phyloP scores from a whole-genome alignment of 1,140 invertebrate genomes.

The Holotrichia oblita region DNA sequence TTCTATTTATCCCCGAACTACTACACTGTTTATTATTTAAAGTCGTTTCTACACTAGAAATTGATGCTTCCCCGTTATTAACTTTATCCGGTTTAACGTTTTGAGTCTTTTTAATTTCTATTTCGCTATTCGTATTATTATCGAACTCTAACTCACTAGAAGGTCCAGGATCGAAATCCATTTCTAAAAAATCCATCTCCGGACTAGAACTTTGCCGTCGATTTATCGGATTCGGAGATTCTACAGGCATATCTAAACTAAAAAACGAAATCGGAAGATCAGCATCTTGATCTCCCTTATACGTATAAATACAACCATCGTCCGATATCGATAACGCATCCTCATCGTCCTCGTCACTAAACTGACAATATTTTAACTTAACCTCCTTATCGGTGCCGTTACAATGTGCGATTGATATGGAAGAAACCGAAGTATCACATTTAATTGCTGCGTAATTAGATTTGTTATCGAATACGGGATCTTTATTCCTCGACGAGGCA shows the following conservation, averaged over 20 bases:
- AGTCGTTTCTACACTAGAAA: neutral
- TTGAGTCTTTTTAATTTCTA: conserved; percentile 43
- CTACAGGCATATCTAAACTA: conserved; percentile 65
- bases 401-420: neutral
- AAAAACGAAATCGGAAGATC: conserved; percentile 71
- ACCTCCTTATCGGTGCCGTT: conserved; percentile 22
- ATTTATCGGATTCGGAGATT: conserved; percentile 41
- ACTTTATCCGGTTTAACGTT: neutral
- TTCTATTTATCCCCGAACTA: neutral
- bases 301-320: conserved; percentile 81
- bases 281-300: conserved; percentile 73
- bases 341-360: conserved; percentile 59
- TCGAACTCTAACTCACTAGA: conserved; percentile 68
- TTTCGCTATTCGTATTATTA: conserved; percentile 43
- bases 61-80: neutral
- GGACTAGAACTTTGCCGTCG: conserved; percentile 70
- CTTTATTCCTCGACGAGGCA: neutral
- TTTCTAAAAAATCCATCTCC: conserved; percentile 83
- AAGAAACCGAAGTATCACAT: conserved; percentile 22
- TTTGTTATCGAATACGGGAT: neutral
- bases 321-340: conserved; percentile 75
- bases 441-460: conserved; percentile 10
- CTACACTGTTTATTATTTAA: neutral
- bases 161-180: conserved; percentile 83
- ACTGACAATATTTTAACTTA: conserved; percentile 23